Evolutionary conservation across 2,888 invertebrate species (phyloP), one percentile per base, ranked within the genome.

Genomic region (Saturnia pavonia): DNA sequence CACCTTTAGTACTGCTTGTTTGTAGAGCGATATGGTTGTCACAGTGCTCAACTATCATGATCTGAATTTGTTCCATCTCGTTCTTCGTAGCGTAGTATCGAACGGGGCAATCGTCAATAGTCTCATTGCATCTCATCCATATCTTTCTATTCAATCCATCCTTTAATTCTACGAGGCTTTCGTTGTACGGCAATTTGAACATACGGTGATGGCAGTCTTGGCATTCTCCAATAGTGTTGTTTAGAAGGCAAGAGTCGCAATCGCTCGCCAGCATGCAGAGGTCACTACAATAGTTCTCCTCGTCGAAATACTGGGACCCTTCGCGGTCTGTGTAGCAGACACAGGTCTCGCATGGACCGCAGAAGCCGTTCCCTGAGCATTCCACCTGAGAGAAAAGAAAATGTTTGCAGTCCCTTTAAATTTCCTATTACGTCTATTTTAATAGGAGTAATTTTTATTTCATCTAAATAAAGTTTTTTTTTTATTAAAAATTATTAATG

Each of bases 361-460:
- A 93, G 69, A 79, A 69, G 0, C 93, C 93, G 78, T 94, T 92
- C 65, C 89, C 88, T 2, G 85, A 86, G 71, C 93, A 94, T 63
- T 83, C 80, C 72, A 77, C 74, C 89, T 88, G 77, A 45, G 43
- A 66, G 3, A 60, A 27, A 60, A 48, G 11, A 19, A 19, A n/a
- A 19, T 48, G 3, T 45, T 45, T 14, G 2, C 12, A 7, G 16
- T 6, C 45, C 16, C 16, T 12, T 45, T 45, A 45, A 45, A 45
- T 45, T 45, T 45, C 14, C 45, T 45, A 45, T 45, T 45, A 14
- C 3, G 3, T 48, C 19, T 6, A 34, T 34, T 34, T n/a, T 34
- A 34, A 34, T 6, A 34, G 34, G 34, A 34, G n/a, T n/a, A n/a
- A n/a, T n/a, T n/a, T n/a, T n/a, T n/a, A n/a, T n/a, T n/a, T n/a